phyloP scores from a whole-genome alignment of 2,888 invertebrate genomes.

The Matsumyia berberina region DNA sequence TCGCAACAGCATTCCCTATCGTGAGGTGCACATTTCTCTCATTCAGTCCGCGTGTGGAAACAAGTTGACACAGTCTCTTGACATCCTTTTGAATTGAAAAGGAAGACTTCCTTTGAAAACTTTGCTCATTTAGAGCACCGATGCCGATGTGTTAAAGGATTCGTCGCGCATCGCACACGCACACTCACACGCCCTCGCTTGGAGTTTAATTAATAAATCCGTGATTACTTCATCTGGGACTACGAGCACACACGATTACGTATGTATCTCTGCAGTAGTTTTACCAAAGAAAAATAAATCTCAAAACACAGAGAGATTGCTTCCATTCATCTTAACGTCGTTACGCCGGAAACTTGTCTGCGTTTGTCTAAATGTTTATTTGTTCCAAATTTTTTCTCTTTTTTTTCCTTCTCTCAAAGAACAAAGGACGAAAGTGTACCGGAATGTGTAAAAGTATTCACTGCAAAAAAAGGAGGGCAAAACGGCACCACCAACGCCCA shows the following conservation, averaged over 20 bases:
- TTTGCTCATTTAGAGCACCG: neutral
- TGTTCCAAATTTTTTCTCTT: conserved; percentile 3
- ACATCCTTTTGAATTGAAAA: too few relatives aligned
- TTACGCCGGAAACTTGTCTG: conserved; percentile 35
- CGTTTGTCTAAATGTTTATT: conserved; percentile 39
- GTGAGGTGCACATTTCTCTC: too few relatives aligned
- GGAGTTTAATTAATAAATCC: conserved; percentile 26
- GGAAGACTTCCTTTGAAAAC: too few relatives aligned
- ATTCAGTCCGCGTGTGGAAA: too few relatives aligned
- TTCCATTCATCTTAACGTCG: conserved; percentile 45
- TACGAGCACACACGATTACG: neutral
- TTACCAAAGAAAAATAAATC: neutral
- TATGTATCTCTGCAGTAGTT: neutral
- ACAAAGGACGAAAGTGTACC: conserved; percentile 9
- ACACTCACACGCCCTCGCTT: too few relatives aligned
- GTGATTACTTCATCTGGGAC: neutral
- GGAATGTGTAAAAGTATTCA: conserved; percentile 27
- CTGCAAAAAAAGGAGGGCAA: conserved; percentile 9
- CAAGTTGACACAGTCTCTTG: too few relatives aligned
- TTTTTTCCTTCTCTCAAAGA: neutral
- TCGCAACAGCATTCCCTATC: too few relatives aligned
- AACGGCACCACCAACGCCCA: neutral
- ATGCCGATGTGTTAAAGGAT: neutral
- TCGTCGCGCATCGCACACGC: neutral
- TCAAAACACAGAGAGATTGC: conserved; percentile 10